These are phyloP conservation scores for Paramisgurnus dabryanus DNA, from an alignment of 2,113 vertebrate species.

Conservation along the genomic window DNA sequence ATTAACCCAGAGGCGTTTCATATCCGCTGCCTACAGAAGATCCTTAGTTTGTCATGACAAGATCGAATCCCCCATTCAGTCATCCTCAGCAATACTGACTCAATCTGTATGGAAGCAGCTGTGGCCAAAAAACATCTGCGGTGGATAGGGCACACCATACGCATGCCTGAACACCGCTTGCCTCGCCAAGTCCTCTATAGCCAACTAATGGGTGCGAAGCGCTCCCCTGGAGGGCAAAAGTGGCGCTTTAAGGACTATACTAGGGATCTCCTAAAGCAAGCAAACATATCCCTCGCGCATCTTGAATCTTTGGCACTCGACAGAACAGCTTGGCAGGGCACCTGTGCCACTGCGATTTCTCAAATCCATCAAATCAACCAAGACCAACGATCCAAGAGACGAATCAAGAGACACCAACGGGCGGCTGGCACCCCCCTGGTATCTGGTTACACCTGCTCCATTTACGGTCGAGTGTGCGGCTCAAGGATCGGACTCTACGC, in stretches of 20 bases:
- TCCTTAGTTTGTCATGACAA: no score
- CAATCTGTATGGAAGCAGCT: no score
- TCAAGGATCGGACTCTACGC: background rate
- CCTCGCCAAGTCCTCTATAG: background rate
- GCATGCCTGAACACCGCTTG: no score
- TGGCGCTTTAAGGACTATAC: background rate
- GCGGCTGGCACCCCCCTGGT: no score
- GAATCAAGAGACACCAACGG: background rate
- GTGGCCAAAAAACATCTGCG: no score
- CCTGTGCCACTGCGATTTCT: background rate
- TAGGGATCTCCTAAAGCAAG: background rate
- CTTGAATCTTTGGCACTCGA: background rate
- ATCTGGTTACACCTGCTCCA: background rate
- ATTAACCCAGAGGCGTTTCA: no score
- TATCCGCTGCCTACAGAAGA: no score
- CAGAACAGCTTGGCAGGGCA: background rate
- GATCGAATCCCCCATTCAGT: no score
- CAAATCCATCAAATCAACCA: constrained; percentile 2
- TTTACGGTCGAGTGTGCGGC: background rate
- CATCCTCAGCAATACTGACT: no score
- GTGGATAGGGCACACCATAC: no score
- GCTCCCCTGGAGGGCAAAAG: background rate
- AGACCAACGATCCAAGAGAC: background rate
- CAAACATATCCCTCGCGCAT: background rate
- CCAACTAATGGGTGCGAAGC: background rate